phyloP scores from a whole-genome alignment of 2,113 vertebrate genomes.

The Tetrax tetrax region DNA sequence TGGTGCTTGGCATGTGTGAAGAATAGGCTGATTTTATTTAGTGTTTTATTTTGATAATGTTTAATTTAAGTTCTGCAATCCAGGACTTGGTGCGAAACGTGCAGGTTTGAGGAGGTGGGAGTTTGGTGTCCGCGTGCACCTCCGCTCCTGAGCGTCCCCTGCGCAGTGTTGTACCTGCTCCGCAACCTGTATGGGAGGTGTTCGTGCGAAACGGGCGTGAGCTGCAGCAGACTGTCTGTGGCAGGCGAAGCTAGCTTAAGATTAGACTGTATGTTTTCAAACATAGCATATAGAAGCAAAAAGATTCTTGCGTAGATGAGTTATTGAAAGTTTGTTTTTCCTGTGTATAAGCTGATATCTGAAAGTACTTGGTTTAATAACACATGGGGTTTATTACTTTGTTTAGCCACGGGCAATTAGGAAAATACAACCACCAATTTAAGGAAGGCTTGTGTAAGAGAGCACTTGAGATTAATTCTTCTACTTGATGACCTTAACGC shows the following conservation, averaged over 20 bases:
- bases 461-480: neutral
- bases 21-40: neutral
- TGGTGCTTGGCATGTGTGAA: neutral
- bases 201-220: fast-evolving
- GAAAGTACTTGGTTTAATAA: neutral
- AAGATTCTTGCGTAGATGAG: neutral
- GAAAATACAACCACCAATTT: neutral
- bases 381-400: neutral
- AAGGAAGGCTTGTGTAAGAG: neutral
- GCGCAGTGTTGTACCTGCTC: fast-evolving
- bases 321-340: neutral
- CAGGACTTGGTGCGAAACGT: neutral
- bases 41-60: neutral
- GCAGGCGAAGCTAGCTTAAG: neutral
- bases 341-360: neutral
- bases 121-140: fast-evolving
- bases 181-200: neutral
- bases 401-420: neutral
- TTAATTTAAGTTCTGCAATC: neutral
- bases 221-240: neutral
- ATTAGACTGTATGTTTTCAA: neutral
- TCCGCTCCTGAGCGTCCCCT: fast-evolving
- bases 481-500: neutral
- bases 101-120: neutral
- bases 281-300: fast-evolving